Conservation (phyloP, 2,113 vertebrate species). For the Indicator maculatus region DNA sequence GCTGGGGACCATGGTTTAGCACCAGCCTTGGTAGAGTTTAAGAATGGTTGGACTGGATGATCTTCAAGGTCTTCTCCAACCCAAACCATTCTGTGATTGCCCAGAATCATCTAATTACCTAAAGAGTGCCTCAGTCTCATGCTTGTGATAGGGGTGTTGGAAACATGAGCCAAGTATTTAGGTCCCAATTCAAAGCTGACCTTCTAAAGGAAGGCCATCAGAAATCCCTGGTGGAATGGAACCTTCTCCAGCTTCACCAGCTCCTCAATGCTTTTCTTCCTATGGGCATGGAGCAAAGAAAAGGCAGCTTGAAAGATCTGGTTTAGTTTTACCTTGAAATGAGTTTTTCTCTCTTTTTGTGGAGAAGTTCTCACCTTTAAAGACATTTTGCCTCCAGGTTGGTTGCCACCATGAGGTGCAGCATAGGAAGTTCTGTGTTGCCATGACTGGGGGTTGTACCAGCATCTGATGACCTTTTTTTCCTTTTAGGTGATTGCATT, state of each 20-base stretch:
- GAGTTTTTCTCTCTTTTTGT: too few relatives aligned
- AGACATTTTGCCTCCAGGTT: accelerated
- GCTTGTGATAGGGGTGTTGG: not conserved
- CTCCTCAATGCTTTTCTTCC: not conserved
- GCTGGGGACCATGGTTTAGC: too few relatives aligned
- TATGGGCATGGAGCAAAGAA: not conserved
- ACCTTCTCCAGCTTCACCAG: not conserved
- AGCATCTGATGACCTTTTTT: not conserved
- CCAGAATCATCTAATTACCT: not conserved
- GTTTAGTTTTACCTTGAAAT: not conserved
- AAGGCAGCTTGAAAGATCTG: not conserved
- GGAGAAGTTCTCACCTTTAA: not conserved
- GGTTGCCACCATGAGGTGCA: not conserved
- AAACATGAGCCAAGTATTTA: accelerated
- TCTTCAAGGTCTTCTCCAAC: too few relatives aligned
- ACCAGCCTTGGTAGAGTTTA: too few relatives aligned
- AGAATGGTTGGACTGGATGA: too few relatives aligned
- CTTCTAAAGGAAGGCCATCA: not conserved
- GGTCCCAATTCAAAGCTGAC: accelerated
- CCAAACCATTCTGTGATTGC: not conserved
- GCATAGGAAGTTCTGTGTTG: not conserved
- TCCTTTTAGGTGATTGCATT: constrained; percentile 86
- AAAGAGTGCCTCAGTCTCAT: not conserved
- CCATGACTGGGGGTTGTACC: accelerated
- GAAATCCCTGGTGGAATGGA: not conserved